Evolutionary conservation across 2,888 invertebrate genomes (phyloP).

Genomic region (Drosophila leonis): DNA sequence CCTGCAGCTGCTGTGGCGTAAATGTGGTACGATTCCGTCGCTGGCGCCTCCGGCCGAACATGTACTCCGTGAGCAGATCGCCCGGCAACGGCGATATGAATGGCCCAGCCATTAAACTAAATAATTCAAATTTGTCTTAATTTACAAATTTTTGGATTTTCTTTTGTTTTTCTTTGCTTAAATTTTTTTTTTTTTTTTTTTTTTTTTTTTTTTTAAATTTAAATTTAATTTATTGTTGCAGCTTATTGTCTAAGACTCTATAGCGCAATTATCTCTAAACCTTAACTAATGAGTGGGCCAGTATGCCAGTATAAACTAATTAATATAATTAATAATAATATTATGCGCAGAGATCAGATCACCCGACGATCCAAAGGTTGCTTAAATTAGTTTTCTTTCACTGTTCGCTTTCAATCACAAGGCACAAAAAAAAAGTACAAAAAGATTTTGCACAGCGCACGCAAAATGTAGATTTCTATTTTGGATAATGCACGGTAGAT

Average conservation of each 20-base stretch:
- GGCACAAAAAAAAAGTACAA: conserved; percentile 7
- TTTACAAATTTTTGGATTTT: background rate
- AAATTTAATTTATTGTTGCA: no score
- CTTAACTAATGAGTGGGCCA: no score
- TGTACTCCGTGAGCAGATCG: conserved; percentile 95
- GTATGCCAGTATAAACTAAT: no score
- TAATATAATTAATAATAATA: no score
- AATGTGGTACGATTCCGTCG: conserved; percentile 96
- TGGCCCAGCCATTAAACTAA: conserved; percentile 91
- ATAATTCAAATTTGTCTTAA: background rate
- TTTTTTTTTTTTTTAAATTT: background rate
- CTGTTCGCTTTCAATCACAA: background rate
- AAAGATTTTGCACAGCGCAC: conserved; percentile 5
- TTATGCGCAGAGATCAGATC: no score
- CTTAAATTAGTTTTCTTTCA: background rate
- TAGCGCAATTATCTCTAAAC: no score
- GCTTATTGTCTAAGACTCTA: no score
- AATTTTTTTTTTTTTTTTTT: no score
- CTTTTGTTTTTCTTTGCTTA: no score
- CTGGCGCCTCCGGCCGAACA: conserved; percentile 95
- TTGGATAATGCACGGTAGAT: conserved; percentile 17
- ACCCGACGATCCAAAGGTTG: no score
- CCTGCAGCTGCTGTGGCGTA: conserved; percentile 96
- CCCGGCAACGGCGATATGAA: conserved; percentile 94
- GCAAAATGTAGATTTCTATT: conserved; percentile 3